phyloP scores from a whole-genome alignment of 1,140 invertebrate species.

The Mizuhopecten yessoensis region DNA sequence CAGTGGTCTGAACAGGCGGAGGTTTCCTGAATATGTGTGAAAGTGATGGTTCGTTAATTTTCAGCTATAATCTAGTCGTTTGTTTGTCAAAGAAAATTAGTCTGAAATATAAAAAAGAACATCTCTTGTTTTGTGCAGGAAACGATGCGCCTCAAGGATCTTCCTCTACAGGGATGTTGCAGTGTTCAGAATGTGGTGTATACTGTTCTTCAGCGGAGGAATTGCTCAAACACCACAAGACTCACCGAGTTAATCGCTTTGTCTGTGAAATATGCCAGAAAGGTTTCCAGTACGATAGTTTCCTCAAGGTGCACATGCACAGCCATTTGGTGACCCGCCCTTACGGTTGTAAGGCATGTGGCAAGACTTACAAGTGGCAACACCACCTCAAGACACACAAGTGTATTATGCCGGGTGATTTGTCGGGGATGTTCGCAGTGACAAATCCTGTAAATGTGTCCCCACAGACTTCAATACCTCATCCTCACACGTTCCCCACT shows the following conservation, averaged over 20 bases:
- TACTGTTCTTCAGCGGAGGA: slow-evolving; percentile 16
- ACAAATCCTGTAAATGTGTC: neutral
- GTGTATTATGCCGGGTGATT: neutral
- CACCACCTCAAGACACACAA: slow-evolving; percentile 49
- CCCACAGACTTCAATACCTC: neutral
- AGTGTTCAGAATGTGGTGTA: slow-evolving; percentile 9
- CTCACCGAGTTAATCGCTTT: slow-evolving; percentile 11
- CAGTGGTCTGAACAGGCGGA: too few species aligned
- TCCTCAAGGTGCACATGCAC: slow-evolving; percentile 43
- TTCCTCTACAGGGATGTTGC: neutral
- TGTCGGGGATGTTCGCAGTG: neutral
- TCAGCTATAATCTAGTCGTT: neutral
- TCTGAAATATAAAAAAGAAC: neutral
- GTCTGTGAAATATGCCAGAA: slow-evolving; percentile 12
- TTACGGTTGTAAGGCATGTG: slow-evolving; percentile 43
- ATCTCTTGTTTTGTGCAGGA: slow-evolving; percentile 24
- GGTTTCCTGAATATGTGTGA: neutral
- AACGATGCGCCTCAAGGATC: neutral
- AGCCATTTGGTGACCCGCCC: slow-evolving; percentile 42
- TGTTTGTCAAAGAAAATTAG: neutral
- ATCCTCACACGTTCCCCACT: neutral
- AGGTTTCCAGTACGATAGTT: slow-evolving; percentile 14
- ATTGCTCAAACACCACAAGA: slow-evolving; percentile 17
- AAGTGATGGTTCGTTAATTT: neutral
- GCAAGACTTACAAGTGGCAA: slow-evolving; percentile 50